Conservation (phyloP, 2,888 invertebrate species). For the Tuberolachnus salignus region DNA sequence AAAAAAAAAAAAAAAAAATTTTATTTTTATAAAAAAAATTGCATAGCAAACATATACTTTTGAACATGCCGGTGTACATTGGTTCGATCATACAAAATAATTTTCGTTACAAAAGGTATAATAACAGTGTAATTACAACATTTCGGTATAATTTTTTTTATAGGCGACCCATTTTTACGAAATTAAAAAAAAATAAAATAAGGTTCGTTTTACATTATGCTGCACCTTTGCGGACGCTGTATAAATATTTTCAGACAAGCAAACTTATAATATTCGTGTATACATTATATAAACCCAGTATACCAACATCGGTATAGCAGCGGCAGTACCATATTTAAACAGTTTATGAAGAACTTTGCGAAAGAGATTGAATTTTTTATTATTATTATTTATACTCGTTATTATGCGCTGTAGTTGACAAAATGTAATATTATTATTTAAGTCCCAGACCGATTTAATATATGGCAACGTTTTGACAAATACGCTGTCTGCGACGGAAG, state of each 20-base stretch:
- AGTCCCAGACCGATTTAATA: neutral
- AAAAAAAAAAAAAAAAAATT: too few species aligned
- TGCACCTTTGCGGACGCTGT: neutral
- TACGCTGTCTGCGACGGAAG: constrained; percentile 1
- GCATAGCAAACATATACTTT: too few species aligned
- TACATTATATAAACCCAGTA: neutral
- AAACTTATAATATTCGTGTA: neutral
- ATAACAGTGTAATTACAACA: too few species aligned
- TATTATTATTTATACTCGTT: constrained; percentile 14
- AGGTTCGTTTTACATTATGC: neutral
- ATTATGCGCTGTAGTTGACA: constrained; percentile 19
- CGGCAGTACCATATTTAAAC: constrained; percentile 7
- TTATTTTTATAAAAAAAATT: too few species aligned
- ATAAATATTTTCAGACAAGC: constrained; percentile 8
- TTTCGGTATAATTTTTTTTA: neutral
- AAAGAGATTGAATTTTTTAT: constrained; percentile 24
- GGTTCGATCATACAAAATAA: too few species aligned
- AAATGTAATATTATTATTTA: constrained; percentile 5
- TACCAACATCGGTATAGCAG: too few species aligned
- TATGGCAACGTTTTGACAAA: constrained; percentile 34
- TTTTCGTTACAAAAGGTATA: too few species aligned
- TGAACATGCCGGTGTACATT: too few species aligned
- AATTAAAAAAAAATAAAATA: constrained; percentile 2
- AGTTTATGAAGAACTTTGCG: constrained; percentile 21
- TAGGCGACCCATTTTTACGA: neutral